Percentiles rank a stretch among this genome's conserved stretches.
phyloP scores from a whole-genome alignment of 92 coral and sea anemone species.

The Parazoanthus atlanticus region DNA sequence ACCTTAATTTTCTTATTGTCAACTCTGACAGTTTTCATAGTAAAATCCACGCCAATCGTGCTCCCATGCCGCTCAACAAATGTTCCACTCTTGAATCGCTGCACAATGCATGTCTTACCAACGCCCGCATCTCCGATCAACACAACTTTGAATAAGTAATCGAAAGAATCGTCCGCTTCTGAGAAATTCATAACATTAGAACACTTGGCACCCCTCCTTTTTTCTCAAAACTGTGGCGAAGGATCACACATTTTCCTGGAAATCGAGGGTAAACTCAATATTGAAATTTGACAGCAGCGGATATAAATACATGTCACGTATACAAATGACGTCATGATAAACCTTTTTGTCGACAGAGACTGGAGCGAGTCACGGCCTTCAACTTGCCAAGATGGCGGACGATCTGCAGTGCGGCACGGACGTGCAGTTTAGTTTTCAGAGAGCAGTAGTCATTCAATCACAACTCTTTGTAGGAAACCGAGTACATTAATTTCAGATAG shows the following conservation, averaged over 20 bases:
- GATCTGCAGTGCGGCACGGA: background rate
- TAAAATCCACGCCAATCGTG: constrained; percentile 89
- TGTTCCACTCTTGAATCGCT: constrained; percentile 80
- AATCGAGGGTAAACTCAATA: constrained; percentile 6
- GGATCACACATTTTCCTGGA: constrained; percentile 26
- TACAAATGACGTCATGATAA: constrained; percentile 25
- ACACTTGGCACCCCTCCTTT: constrained; percentile 8
- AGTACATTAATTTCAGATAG: too few species aligned
- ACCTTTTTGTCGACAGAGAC: background rate
- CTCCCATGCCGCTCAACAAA: constrained; percentile 86
- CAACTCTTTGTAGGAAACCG: too few species aligned
- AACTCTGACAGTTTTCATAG: constrained; percentile 79
- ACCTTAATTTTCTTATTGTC: constrained; percentile 83
- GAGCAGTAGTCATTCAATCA: background rate
- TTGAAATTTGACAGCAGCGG: background rate
- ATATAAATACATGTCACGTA: background rate
- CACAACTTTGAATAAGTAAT: constrained; percentile 87
- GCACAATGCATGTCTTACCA: constrained; percentile 91
- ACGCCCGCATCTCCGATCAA: constrained; percentile 94
- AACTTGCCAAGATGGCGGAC: constrained; percentile 71
- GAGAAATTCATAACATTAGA: constrained; percentile 56
- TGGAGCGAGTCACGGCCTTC: background rate
- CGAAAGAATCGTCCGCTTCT: constrained; percentile 68
- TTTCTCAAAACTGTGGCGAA: constrained; percentile 29
- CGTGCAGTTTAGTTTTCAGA: background rate